Evolutionary conservation across 2,888 invertebrate genomes (phyloP), one percentile per base, ranked within the genome.

Genomic region (Leptopilina drosophilae): DNA sequence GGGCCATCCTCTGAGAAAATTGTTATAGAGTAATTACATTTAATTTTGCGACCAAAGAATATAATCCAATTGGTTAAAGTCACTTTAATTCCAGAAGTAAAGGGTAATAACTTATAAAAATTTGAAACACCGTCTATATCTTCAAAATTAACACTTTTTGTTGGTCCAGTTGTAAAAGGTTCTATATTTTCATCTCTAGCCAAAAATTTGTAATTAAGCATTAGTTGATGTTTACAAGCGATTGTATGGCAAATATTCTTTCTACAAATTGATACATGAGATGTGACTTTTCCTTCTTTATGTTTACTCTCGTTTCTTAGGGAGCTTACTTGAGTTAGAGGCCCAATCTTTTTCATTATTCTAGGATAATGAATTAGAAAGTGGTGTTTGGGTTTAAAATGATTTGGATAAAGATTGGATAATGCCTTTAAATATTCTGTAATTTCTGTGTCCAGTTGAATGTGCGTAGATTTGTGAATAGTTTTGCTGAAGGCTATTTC

Each of bases 291-390:
- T 5, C 46, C 77, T 8, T 66, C 53, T n/a, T 64, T 78, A 69
- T 81, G 80, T 5, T 78, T 78, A 9, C 64, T 64, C 64, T 82
- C 83, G 33, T 67, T 67, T 20, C n/a, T 14, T 1, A 67, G 14
- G 2, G 20, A 67, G 46, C 67, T 49, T 11, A 67, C 20, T 67
- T 67, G 67, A 15, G 11, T 15, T 20, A 67, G 49, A 49, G 67
- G 49, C 46, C 49, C 67, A 67, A 67, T 6, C 2, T 49, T 49
- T 12, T 67, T 9, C 67, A 67, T 67, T 46, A 67, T 67, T 11
- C 49, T 15, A 8, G 11, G 4, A 20, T 49, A 67, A 20, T 67
- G 67, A 5, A 67, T 46, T 11, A 20, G 20, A 2, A 67, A 49
- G 9, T 49, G 11, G 4, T 15, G 15, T 8, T 66, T 66, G n/a